These are phyloP conservation scores for Aphidoletes aphidimyza DNA, from an alignment of 2,888 invertebrate species.

Conservation along the genomic window DNA sequence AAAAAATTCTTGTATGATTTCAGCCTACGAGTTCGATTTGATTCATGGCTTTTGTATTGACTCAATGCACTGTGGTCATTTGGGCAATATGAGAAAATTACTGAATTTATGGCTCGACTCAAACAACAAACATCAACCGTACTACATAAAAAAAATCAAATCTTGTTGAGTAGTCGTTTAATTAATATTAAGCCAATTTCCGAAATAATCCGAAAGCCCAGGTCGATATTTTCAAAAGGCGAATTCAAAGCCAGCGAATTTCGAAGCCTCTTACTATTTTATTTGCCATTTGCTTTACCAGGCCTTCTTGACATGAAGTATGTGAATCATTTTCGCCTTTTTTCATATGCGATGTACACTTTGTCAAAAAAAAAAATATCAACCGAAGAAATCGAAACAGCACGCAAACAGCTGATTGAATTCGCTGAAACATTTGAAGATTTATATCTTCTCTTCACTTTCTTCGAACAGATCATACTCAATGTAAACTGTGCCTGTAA, in stretches of 20 bases:
- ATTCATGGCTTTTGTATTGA: slow-evolving; percentile 40
- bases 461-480: too few species aligned
- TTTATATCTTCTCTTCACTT: too few species aligned
- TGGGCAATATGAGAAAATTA: slow-evolving; percentile 14
- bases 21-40: slow-evolving; percentile 13
- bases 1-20: too few species aligned
- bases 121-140: neutral
- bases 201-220: neutral
- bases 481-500: too few species aligned
- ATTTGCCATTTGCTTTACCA: neutral
- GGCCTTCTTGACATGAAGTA: neutral
- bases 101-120: neutral
- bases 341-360: neutral
- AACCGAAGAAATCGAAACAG: neutral
- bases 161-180: neutral
- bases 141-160: neutral
- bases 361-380: neutral
- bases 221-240: neutral
- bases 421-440: neutral
- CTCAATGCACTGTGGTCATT: slow-evolving; percentile 54
- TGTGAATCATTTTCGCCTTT: neutral
- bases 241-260: neutral
- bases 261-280: neutral
- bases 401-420: neutral
- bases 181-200: neutral